Conservation (phyloP, 2,113 vertebrate species). For the Zosterops hypoxanthus region DNA sequence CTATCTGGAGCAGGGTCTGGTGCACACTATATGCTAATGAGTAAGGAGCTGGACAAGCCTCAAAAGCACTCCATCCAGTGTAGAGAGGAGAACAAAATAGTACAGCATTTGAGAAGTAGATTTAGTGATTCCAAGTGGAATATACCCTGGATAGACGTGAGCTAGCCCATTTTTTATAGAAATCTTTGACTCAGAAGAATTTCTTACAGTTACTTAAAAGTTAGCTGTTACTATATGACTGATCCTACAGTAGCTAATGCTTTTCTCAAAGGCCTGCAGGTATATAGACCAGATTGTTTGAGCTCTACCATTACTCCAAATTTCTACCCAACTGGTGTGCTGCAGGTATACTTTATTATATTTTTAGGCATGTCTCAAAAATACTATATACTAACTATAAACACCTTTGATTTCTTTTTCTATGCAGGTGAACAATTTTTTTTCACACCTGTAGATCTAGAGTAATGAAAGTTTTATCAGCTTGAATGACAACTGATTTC, state of each 20-base stretch:
- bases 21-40: background rate
- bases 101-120: background rate
- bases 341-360: background rate
- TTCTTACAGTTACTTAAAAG: background rate
- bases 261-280: background rate
- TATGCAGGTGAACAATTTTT: background rate
- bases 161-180: background rate
- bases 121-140: background rate
- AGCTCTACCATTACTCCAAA: background rate
- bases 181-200: background rate
- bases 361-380: background rate
- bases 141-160: background rate
- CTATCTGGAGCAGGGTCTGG: background rate
- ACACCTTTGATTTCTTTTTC: background rate
- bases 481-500: background rate
- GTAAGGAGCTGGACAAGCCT: background rate
- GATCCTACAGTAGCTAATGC: background rate
- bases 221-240: background rate
- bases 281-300: background rate
- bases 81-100: background rate
- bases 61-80: background rate
- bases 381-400: too few relatives aligned
- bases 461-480: background rate
- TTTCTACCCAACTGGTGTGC: background rate
- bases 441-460: background rate